These are phyloP conservation scores for Pseudotriccus pelzelni DNA, from an alignment of 2,797 vertebrate species.

Conservation along the genomic window DNA sequence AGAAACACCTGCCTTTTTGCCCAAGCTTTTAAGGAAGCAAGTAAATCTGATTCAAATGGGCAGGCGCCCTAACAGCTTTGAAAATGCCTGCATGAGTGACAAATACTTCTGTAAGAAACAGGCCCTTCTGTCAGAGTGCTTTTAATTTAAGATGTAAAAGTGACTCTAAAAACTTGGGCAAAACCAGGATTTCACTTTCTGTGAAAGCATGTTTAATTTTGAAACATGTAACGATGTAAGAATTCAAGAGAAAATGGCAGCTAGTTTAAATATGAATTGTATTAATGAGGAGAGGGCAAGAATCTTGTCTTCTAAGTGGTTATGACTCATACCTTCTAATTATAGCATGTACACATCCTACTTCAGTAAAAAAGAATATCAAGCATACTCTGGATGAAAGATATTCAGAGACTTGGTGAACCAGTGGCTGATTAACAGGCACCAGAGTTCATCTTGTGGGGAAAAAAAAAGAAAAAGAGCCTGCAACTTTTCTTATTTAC, in stretches of 20 bases:
- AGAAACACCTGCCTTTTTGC: neutral
- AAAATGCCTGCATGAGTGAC: neutral
- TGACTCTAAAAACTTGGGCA: neutral
- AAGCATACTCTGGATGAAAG: neutral
- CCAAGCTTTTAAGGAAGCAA: neutral
- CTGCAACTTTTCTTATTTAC: neutral
- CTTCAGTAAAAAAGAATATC: slow-evolving; percentile 8
- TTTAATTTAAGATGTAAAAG: neutral
- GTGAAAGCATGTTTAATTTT: slow-evolving; percentile 32
- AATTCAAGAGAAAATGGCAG: slow-evolving; percentile 34
- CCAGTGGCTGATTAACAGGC: neutral
- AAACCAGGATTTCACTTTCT: slow-evolving; percentile 14
- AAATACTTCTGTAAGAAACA: neutral
- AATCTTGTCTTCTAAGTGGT: slow-evolving; percentile 47
- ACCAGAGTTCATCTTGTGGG: neutral
- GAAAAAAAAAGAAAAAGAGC: neutral
- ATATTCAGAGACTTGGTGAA: neutral
- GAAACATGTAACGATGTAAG: neutral
- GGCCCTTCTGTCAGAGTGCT: neutral
- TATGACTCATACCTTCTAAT: slow-evolving; percentile 65
- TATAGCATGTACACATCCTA: slow-evolving; percentile 15
- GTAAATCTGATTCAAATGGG: neutral
- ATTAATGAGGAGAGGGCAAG: slow-evolving; percentile 49
- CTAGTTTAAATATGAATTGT: slow-evolving; percentile 66
- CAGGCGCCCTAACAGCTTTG: neutral